Conservation (phyloP, 2,113 vertebrate genomes). For the Nannobrachium achirus region DNA sequence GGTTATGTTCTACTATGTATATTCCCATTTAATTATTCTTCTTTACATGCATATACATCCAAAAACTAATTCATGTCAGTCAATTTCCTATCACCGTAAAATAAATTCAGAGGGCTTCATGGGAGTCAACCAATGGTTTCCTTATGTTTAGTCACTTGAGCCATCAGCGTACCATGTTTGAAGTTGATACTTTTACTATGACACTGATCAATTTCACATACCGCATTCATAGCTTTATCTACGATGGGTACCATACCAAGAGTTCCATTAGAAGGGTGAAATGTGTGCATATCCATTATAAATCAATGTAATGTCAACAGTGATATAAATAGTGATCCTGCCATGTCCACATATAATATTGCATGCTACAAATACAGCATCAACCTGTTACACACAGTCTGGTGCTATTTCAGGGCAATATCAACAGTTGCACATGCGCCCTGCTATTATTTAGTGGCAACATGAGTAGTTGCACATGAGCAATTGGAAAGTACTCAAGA, state of each 20-base stretch:
- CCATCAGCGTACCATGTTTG: conserved; percentile 32
- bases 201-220: conserved; percentile 35
- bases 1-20: no score
- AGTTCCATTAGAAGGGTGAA: conserved; percentile 38
- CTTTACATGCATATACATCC: no score
- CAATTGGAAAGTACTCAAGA: no score
- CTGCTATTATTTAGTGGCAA: conserved; percentile 40
- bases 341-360: conserved; percentile 20
- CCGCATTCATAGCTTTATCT: conserved; percentile 43
- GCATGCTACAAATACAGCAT: conserved; percentile 50
- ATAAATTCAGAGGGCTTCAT: not conserved
- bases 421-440: conserved; percentile 27
- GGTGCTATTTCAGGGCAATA: conserved; percentile 30
- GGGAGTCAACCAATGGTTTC: no score
- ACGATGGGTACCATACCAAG: conserved; percentile 17
- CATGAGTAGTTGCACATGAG: conserved; percentile 13
- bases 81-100: not conserved
- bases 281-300: conserved; percentile 19
- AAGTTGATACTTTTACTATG: conserved; percentile 19
- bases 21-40: no score
- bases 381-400: conserved; percentile 22
- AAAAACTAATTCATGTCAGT: no score
- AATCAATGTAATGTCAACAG: conserved; percentile 57
- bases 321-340: conserved; percentile 41
- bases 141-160: conserved; percentile 4